These are phyloP conservation scores for Hycleus phaleratus DNA, from an alignment of 1,140 invertebrate genomes.

Conservation along the genomic window DNA sequence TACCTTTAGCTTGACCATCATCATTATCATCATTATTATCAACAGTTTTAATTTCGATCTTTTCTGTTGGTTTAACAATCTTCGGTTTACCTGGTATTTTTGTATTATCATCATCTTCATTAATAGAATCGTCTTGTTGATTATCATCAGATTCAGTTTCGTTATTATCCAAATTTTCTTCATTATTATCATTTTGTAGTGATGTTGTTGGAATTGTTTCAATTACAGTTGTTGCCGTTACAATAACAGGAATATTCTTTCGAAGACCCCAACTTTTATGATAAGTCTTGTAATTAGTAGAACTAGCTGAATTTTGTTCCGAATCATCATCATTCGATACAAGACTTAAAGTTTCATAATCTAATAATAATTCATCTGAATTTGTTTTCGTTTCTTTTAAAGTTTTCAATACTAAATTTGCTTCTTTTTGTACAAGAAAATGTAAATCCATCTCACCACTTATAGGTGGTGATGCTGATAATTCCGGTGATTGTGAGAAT, in stretches of 20 bases:
- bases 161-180: background rate
- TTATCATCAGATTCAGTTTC: background rate
- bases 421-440: constrained; percentile 38
- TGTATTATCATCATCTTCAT: constrained; percentile 32
- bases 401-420: constrained; percentile 46
- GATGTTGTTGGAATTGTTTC: background rate
- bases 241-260: constrained; percentile 24
- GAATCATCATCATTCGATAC: constrained; percentile 61
- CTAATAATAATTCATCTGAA: constrained; percentile 48
- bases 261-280: constrained; percentile 37
- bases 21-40: constrained; percentile 26
- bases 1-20: constrained; percentile 50
- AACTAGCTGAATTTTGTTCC: constrained; percentile 40
- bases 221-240: background rate
- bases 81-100: constrained; percentile 42
- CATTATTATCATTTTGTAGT: background rate
- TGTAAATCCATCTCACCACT: constrained; percentile 1
- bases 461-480: constrained; percentile 15
- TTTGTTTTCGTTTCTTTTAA: constrained; percentile 42
- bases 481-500: constrained; percentile 33
- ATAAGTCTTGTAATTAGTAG: constrained; percentile 39
- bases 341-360: constrained; percentile 58
- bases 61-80: constrained; percentile 49
- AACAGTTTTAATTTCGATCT: constrained; percentile 36
- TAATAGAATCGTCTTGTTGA: constrained; percentile 14